phyloP scores from a whole-genome alignment of 2,113 vertebrate genomes.

The Dipodomys stephensi region DNA sequence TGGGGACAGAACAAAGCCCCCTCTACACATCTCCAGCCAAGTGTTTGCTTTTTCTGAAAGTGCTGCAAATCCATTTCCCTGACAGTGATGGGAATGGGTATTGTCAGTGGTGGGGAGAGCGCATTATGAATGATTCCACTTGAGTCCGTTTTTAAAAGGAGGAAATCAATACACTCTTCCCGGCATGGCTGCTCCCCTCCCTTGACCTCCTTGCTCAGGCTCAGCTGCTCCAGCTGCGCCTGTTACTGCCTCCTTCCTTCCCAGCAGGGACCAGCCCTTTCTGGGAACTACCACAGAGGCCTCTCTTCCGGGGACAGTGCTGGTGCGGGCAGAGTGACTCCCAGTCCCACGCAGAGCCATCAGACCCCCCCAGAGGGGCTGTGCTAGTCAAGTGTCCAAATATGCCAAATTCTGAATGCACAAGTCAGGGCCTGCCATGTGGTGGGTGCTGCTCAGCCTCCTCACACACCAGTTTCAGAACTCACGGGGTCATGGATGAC shows the following conservation, averaged over 20 bases:
- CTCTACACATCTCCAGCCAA: background rate
- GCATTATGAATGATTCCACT: constrained; percentile 68
- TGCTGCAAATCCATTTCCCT: constrained; percentile 62
- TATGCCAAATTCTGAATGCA: too few species aligned
- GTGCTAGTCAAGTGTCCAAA: background rate
- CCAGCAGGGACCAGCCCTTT: constrained; percentile 56
- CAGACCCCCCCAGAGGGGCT: background rate
- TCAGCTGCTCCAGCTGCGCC: background rate
- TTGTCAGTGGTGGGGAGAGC: background rate
- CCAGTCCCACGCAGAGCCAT: background rate
- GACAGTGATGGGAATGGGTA: constrained; percentile 57
- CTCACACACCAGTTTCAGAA: background rate
- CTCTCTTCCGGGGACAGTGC: background rate
- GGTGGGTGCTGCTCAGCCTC: background rate
- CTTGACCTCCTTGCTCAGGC: constrained; percentile 64
- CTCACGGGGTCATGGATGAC: background rate
- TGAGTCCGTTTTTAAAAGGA: constrained; percentile 63
- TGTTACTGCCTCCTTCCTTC: constrained; percentile 64
- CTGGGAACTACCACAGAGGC: background rate
- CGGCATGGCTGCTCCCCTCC: constrained; percentile 40
- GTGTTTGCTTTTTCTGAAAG: constrained; percentile 33
- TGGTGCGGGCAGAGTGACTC: background rate
- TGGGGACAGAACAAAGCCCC: background rate
- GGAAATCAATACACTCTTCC: constrained; percentile 75
- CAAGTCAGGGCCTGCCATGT: too few species aligned